Evolutionary conservation across 92 coral and sea anemone genomes (phyloP).

Genomic region (Paramuricea clavata): DNA sequence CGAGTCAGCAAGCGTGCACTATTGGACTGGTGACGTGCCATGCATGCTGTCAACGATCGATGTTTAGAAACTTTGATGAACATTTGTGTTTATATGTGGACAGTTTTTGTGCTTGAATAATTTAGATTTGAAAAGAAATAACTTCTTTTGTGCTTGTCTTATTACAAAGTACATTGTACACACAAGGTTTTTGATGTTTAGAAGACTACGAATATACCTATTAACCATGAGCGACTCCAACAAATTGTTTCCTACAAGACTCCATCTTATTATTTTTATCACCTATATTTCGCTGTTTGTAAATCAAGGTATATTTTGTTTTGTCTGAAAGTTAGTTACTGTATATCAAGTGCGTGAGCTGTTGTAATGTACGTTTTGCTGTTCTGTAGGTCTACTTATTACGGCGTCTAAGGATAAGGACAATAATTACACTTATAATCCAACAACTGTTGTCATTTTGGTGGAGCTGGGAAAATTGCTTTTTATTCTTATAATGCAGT

Average conservation of each 20-base stretch:
- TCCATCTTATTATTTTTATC: constrained; percentile 84
- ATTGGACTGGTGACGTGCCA: neutral
- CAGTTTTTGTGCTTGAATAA: constrained; percentile 1
- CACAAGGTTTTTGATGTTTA: neutral
- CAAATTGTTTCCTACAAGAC: constrained; percentile 91
- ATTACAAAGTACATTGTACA: too few relatives aligned
- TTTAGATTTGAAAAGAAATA: neutral
- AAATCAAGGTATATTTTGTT: constrained; percentile 79
- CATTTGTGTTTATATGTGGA: neutral
- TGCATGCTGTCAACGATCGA: too few relatives aligned
- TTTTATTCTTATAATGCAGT: constrained; percentile 78
- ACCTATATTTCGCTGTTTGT: constrained; percentile 92
- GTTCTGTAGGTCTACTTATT: constrained; percentile 83
- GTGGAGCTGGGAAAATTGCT: constrained; percentile 88
- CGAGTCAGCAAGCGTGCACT: neutral
- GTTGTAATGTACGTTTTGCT: neutral
- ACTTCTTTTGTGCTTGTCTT: neutral
- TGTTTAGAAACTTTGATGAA: neutral
- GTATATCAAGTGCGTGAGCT: neutral
- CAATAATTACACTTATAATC: constrained; percentile 78
- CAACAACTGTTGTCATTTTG: constrained; percentile 92
- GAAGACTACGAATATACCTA: neutral
- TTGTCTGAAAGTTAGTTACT: neutral
- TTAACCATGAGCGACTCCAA: constrained; percentile 67
- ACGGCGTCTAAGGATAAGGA: constrained; percentile 86